Percentiles rank a stretch among this genome's conserved stretches.
phyloP scores from a whole-genome alignment of 2,113 vertebrate species.

The Varanus salvator region DNA sequence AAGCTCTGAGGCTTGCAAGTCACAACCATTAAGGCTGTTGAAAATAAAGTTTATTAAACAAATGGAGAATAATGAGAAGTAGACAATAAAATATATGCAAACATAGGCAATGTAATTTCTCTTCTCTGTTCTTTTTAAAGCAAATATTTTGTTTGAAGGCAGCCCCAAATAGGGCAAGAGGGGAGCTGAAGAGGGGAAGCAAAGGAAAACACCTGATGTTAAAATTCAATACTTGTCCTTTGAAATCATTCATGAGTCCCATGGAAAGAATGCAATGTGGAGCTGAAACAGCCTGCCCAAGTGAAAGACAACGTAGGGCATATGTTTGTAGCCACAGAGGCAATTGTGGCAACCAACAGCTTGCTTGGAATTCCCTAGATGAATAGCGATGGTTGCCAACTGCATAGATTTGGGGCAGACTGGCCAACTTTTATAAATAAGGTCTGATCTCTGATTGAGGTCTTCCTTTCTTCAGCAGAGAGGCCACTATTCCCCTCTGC shows the following conservation, averaged over 20 bases:
- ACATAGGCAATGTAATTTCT: constrained; percentile 54
- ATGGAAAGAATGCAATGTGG: not conserved
- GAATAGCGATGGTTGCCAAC: not conserved
- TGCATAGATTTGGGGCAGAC: not conserved
- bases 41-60: constrained; percentile 59
- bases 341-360: constrained; percentile 5
- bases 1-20: constrained; percentile 56
- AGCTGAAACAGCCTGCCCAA: not conserved
- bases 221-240: not conserved
- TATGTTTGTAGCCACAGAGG: not conserved
- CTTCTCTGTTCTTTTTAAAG: constrained; percentile 40
- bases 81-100: constrained; percentile 33
- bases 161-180: not conserved
- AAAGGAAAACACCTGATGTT: not conserved
- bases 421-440: not conserved
- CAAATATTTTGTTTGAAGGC: not conserved
- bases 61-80: constrained; percentile 40
- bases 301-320: too few relatives aligned
- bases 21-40: constrained; percentile 53
- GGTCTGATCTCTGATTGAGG: not conserved
- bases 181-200: too few relatives aligned
- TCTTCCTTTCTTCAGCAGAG: not conserved
- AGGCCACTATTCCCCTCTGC: not conserved
- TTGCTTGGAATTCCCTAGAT: not conserved
- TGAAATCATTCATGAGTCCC: not conserved